Conservation (phyloP, 2,888 invertebrate genomes). For the Carcina quercana region DNA sequence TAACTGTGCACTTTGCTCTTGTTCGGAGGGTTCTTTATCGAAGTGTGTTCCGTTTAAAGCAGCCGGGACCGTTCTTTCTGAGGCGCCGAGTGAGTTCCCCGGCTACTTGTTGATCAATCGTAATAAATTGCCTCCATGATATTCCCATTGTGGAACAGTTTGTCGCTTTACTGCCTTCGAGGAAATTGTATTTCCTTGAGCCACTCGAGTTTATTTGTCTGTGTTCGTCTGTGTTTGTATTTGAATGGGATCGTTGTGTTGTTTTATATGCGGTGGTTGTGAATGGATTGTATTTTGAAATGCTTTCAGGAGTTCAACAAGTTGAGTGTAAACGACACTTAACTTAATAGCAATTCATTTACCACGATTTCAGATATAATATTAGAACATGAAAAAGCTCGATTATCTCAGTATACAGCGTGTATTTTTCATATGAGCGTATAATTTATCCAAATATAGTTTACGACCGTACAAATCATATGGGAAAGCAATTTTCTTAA, state of each 20-base stretch:
- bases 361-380: too few relatives aligned
- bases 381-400: too few relatives aligned
- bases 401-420: too few relatives aligned
- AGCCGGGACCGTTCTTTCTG: constrained; percentile 56
- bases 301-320: too few relatives aligned
- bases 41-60: constrained; percentile 34
- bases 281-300: too few relatives aligned
- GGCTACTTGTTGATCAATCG: constrained; percentile 73
- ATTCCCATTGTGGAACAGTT: constrained; percentile 70
- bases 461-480: too few relatives aligned
- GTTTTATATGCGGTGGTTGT: too few relatives aligned
- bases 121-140: constrained; percentile 72
- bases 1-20: constrained; percentile 31
- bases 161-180: constrained; percentile 68
- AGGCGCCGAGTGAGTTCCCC: constrained; percentile 43
- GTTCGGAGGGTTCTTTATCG: constrained; percentile 47
- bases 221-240: constrained; percentile 13
- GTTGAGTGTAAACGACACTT: too few relatives aligned
- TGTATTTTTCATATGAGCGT: too few relatives aligned
- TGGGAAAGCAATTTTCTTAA: too few relatives aligned
- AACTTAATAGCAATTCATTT: too few relatives aligned
- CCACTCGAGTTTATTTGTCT: constrained; percentile 58
- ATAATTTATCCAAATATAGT: too few relatives aligned
- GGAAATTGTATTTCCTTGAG: constrained; percentile 68
- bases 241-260: constrained; percentile 7